Conservation (phyloP, 2,888 invertebrate genomes). For the Hemithea aestivaria region DNA sequence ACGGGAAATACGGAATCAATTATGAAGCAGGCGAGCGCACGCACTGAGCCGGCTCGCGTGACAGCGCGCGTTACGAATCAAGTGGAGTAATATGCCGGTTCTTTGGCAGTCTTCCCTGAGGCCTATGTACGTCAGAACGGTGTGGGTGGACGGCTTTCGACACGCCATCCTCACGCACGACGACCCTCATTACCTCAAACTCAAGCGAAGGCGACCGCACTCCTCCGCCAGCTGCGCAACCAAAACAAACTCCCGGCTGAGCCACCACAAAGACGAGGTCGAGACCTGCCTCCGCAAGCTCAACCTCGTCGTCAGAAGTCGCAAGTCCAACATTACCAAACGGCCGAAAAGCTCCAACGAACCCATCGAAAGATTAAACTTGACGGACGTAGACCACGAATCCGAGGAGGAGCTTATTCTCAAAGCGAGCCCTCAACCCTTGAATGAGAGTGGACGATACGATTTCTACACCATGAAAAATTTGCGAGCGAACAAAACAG, state of each 20-base stretch:
- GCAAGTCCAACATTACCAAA: conserved; percentile 42
- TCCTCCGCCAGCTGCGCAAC: conserved; percentile 46
- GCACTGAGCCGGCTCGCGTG: conserved; percentile 46
- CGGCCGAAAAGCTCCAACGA: conserved; percentile 38
- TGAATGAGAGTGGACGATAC: conserved; percentile 45
- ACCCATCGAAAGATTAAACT: conserved; percentile 51
- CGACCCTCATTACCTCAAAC: conserved; percentile 72
- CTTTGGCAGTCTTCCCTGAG: conserved; percentile 82
- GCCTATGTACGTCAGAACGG: conserved; percentile 80
- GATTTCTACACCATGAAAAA: conserved; percentile 54
- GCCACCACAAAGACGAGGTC: conserved; percentile 43
- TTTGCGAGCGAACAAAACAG: conserved; percentile 57
- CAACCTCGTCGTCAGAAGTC: conserved; percentile 55
- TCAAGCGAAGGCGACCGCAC: conserved; percentile 52
- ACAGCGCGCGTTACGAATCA: conserved; percentile 34
- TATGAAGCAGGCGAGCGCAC: conserved; percentile 47
- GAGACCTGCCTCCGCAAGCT: conserved; percentile 48
- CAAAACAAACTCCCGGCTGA: conserved; percentile 44
- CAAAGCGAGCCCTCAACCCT: conserved; percentile 48
- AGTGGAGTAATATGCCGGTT: conserved; percentile 69
- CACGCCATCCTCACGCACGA: conserved; percentile 83
- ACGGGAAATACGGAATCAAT: conserved; percentile 44
- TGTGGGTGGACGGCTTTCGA: conserved; percentile 86
- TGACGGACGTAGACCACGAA: conserved; percentile 50
- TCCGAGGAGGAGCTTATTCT: conserved; percentile 53